Conservation (phyloP, 2,113 vertebrate genomes). For the Lonchura striata region DNA sequence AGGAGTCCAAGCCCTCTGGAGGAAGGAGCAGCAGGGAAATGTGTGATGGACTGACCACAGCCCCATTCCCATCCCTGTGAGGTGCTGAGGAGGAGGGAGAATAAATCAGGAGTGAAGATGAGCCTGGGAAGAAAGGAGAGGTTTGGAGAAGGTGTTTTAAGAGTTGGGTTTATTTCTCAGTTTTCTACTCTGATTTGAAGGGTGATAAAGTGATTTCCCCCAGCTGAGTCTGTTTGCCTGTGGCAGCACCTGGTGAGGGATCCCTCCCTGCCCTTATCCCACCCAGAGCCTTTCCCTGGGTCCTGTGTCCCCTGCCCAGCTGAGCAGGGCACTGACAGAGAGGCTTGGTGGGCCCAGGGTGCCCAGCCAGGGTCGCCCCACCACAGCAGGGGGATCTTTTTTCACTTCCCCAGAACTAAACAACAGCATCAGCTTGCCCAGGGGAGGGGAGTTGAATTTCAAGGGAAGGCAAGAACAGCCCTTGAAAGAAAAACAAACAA, state of each 20-base stretch:
- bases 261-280: neutral
- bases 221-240: neutral
- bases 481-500: neutral
- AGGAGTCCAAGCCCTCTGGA: neutral
- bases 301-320: neutral
- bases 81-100: neutral
- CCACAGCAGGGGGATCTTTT: neutral
- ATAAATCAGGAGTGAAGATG: neutral
- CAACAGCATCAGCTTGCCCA: neutral
- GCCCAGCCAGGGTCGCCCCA: neutral
- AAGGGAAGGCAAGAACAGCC: neutral
- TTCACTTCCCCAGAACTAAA: neutral
- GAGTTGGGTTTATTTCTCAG: neutral
- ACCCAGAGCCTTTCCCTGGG: neutral
- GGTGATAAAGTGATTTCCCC: neutral
- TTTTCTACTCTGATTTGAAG: neutral
- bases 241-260: neutral
- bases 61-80: neutral
- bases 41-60: neutral
- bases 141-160: neutral
- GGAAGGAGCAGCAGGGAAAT: neutral
- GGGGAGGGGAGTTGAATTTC: neutral
- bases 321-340: neutral
- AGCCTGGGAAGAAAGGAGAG: neutral
- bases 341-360: neutral